A percentile compares a stretch with the other conserved stretches of the same genome.
Evolutionary conservation across 2,113 vertebrate species (phyloP).

Genomic region (Elanoides forficatus): DNA sequence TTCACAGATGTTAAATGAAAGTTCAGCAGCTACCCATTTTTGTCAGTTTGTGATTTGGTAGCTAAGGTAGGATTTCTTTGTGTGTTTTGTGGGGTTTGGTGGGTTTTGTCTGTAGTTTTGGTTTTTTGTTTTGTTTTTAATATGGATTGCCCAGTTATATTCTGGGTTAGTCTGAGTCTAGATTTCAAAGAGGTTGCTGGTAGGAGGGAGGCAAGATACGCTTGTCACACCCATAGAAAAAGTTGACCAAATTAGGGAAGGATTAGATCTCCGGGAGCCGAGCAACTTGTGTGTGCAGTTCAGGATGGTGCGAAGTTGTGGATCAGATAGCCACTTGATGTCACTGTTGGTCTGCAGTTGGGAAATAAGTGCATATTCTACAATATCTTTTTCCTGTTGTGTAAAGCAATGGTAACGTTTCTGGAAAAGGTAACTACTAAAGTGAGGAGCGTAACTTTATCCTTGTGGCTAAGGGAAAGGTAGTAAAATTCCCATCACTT

Average conservation of each 20-base stretch:
- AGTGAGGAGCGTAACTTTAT: not conserved
- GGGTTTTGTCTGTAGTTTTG: not conserved
- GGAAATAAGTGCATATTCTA: not conserved
- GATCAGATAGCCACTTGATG: slow-evolving; percentile 22
- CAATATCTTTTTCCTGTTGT: not conserved
- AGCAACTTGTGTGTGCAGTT: not conserved
- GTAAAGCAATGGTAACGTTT: not conserved
- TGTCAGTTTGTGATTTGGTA: not conserved
- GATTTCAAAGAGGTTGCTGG: not conserved
- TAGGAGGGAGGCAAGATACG: not conserved
- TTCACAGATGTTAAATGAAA: not conserved
- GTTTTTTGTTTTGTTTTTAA: not conserved
- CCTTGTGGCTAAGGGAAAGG: not conserved
- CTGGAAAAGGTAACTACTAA: not conserved
- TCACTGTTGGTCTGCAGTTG: slow-evolving; percentile 5
- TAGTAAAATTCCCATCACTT: not conserved
- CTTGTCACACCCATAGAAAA: not conserved
- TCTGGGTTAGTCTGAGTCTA: not conserved
- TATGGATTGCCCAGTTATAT: not conserved
- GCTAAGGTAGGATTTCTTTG: not conserved
- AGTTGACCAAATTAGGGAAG: not conserved
- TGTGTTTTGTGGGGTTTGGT: not conserved
- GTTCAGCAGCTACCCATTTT: not conserved
- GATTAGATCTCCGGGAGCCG: not conserved
- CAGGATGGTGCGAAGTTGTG: not conserved